Percentiles rank a stretch among this genome's conserved stretches.
Conservation (phyloP, 2,113 vertebrate species). For the Gadus macrocephalus region DNA sequence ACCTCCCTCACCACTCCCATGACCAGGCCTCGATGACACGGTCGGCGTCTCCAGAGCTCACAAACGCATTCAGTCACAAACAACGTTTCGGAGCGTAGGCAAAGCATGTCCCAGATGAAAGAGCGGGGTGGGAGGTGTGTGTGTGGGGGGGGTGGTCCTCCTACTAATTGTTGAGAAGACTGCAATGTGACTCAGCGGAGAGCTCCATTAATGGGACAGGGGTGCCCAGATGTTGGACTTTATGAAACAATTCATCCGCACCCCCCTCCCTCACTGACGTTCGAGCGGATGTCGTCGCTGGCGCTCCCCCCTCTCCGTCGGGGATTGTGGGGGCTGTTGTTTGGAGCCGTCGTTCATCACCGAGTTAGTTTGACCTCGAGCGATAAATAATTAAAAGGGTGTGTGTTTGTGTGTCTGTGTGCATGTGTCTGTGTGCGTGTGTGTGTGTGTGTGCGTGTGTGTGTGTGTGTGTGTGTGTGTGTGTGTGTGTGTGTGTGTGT, state of each 20-base stretch:
- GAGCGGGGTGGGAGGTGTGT: not conserved
- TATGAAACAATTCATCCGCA: not conserved
- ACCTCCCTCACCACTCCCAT: too few relatives aligned
- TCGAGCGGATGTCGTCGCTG: not conserved
- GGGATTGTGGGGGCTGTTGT: not conserved
- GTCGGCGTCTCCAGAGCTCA: not conserved
- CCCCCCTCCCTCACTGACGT: not conserved
- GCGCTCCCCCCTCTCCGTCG: not conserved
- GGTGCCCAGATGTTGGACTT: not conserved
- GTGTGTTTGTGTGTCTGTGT: not conserved
- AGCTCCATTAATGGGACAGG: not conserved
- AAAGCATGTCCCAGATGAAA: not conserved
- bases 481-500: not conserved
- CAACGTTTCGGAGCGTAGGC: not conserved
- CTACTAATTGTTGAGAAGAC: not conserved
- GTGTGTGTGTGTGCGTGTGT: not conserved
- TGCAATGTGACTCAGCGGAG: not conserved
- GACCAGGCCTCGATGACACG: too few relatives aligned
- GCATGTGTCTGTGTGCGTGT: not conserved
- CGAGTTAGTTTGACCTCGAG: not conserved
- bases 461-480: not conserved
- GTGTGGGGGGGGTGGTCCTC: not conserved
- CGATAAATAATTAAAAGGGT: slow-evolving; percentile 15
- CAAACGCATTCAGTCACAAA: not conserved
- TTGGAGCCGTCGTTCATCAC: not conserved